Evolutionary conservation across 2,113 vertebrate species (phyloP).

Genomic region (Heterotis niloticus): DNA sequence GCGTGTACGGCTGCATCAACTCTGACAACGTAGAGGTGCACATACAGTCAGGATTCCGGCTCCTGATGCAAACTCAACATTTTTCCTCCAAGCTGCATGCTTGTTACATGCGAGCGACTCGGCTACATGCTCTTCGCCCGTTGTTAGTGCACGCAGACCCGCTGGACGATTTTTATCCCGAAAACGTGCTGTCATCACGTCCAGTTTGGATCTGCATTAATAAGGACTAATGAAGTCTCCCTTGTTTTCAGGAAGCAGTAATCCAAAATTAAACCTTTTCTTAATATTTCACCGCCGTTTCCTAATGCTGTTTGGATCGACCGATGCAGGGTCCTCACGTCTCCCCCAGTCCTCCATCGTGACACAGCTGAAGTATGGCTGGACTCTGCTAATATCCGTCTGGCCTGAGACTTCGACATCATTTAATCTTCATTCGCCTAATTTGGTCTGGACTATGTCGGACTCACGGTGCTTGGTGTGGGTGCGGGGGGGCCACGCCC

Average conservation of each 20-base stretch:
- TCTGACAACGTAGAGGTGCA: neutral
- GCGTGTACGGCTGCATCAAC: neutral
- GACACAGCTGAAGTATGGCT: constrained; percentile 61
- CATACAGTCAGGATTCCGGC: neutral
- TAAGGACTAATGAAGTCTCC: constrained; percentile 55
- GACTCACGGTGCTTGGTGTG: constrained; percentile 55
- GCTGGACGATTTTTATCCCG: constrained; percentile 43
- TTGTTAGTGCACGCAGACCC: constrained; percentile 33
- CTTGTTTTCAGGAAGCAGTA: constrained; percentile 59
- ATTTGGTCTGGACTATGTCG: constrained; percentile 56
- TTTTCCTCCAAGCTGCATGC: constrained; percentile 31
- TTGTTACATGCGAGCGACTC: neutral
- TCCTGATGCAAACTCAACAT: constrained; percentile 35
- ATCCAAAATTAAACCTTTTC: constrained; percentile 55
- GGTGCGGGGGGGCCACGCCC: constrained; percentile 46
- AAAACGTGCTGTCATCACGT: constrained; percentile 55
- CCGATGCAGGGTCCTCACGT: constrained; percentile 49
- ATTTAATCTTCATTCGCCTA: constrained; percentile 72
- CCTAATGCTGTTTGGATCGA: constrained; percentile 66
- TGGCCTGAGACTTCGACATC: constrained; percentile 57
- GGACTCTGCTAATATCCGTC: constrained; percentile 61
- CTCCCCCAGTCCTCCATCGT: constrained; percentile 52
- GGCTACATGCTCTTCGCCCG: too few relatives aligned
- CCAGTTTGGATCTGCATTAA: constrained; percentile 46
- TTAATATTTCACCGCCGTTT: constrained; percentile 47